Evolutionary conservation across 2,113 vertebrate genomes (phyloP).

Genomic region (Platysternon megacephalum): DNA sequence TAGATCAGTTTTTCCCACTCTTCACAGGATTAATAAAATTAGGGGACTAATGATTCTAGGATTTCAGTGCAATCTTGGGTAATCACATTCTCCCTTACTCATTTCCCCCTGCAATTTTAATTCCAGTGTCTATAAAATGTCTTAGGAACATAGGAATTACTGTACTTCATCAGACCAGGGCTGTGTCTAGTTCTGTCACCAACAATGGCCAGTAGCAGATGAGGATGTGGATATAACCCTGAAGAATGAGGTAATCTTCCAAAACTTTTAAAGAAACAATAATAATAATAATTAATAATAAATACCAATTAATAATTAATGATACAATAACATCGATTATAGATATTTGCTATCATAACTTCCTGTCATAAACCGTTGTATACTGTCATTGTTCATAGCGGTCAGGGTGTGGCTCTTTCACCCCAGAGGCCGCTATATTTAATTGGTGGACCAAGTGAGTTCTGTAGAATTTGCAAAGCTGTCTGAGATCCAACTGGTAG

Average conservation of each 20-base stretch:
- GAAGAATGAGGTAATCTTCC: background rate
- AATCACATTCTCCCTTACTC: background rate
- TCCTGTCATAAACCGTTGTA: background rate
- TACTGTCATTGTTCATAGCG: background rate
- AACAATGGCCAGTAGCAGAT: background rate
- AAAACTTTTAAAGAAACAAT: background rate
- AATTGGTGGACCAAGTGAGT: background rate
- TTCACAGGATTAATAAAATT: background rate
- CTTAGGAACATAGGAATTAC: background rate
- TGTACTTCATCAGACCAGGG: background rate
- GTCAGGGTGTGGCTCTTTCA: background rate
- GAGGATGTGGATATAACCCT: background rate
- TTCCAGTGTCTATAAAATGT: fast-evolving
- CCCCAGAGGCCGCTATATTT: background rate
- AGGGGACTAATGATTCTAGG: background rate
- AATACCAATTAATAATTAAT: background rate
- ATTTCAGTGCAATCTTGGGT: background rate
- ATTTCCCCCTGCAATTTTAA: fast-evolving
- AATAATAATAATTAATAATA: background rate
- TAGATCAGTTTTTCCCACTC: background rate
- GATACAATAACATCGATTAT: background rate
- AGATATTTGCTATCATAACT: background rate
- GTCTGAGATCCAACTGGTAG: background rate
- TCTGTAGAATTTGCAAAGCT: background rate
- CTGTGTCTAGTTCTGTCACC: background rate